Conservation (phyloP, 2,797 vertebrate species). For the Tenualosa thibaudeaui region DNA sequence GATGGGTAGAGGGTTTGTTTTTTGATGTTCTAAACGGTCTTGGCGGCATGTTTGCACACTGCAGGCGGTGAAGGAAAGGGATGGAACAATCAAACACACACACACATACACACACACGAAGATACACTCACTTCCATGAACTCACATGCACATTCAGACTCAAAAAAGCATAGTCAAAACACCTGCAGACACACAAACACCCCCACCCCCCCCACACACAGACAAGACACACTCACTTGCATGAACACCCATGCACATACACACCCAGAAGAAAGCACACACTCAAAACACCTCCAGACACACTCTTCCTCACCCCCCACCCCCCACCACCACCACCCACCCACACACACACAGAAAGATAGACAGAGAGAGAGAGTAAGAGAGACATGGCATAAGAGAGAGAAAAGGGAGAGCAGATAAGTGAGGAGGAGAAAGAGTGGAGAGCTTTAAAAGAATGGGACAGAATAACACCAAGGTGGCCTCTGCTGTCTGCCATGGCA, state of each 20-base stretch:
- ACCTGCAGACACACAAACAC: background rate
- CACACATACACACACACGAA: conserved; percentile 28
- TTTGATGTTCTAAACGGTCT: background rate
- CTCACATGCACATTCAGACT: conserved; percentile 29
- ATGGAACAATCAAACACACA: background rate
- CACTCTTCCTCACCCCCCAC: too few species aligned
- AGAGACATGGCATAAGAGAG: conserved; percentile 10
- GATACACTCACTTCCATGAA: conserved; percentile 31
- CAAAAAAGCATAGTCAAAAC: too few species aligned
- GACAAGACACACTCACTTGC: too few species aligned
- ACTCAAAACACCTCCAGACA: too few species aligned
- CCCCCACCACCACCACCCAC: too few species aligned
- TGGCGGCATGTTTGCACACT: conserved; percentile 6
- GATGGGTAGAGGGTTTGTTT: background rate
- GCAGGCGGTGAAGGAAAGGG: background rate
- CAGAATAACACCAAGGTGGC: background rate
- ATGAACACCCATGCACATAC: too few species aligned
- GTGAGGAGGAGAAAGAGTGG: background rate
- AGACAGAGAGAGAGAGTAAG: background rate
- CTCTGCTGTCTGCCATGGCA: background rate
- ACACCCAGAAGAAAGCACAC: too few species aligned
- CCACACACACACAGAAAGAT: background rate
- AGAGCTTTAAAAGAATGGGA: background rate
- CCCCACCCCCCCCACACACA: background rate
- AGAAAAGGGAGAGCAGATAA: background rate